A percentile compares a stretch with the other conserved stretches of the same genome.
These are phyloP conservation scores for Ivindomyrus marchei DNA, from an alignment of 2,113 vertebrate genomes.

Conservation along the genomic window DNA sequence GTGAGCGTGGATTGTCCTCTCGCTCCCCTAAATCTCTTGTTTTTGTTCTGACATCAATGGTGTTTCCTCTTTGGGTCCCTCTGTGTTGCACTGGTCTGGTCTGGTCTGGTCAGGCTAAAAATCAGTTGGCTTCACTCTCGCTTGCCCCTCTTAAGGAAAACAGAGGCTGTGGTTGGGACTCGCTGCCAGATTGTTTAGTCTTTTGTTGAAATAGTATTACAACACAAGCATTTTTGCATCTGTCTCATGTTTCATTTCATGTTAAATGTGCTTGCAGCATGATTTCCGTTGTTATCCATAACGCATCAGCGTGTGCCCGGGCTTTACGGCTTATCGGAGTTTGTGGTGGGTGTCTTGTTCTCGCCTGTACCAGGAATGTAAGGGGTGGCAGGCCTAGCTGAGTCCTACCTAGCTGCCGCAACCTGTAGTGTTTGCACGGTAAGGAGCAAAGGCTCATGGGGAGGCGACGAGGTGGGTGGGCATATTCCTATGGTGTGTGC, in stretches of 20 bases:
- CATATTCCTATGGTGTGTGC: too few relatives aligned
- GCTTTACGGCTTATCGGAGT: not conserved
- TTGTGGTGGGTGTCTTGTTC: not conserved
- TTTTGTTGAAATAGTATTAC: not conserved
- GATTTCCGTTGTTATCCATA: not conserved
- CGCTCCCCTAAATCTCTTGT: not conserved
- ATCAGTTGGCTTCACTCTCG: not conserved
- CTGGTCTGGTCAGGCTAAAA: not conserved
- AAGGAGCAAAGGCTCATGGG: not conserved
- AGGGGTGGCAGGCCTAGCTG: not conserved
- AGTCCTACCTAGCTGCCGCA: not conserved
- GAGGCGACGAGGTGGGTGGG: not conserved
- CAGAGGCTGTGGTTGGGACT: not conserved
- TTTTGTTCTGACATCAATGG: not conserved
- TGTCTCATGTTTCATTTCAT: not conserved
- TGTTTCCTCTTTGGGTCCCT: not conserved
- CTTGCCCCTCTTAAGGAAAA: not conserved
- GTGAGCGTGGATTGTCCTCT: not conserved
- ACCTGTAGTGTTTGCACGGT: constrained; percentile 5
- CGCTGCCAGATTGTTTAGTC: not conserved
- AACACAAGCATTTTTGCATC: not conserved
- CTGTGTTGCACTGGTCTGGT: not conserved
- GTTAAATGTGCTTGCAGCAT: not conserved
- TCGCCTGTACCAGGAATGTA: not conserved
- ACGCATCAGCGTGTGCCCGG: not conserved